Percentiles rank a stretch among this genome's conserved stretches.
Evolutionary conservation across 2,888 invertebrate genomes (phyloP).

Genomic region (Chrysolina haemoptera): DNA sequence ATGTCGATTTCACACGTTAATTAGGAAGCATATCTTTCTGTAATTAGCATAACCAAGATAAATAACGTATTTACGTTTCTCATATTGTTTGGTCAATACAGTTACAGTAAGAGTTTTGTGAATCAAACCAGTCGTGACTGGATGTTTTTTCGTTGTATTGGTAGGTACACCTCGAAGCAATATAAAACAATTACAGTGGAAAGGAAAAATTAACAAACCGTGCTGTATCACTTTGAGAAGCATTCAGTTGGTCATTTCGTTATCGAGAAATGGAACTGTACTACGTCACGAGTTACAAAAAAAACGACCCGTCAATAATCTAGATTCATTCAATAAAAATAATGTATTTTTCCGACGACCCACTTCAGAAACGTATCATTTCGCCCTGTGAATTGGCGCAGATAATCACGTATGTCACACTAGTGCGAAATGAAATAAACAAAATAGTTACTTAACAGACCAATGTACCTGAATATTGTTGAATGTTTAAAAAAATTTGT

Average conservation of each 20-base stretch:
- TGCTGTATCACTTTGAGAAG: background rate
- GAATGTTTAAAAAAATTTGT: too few species aligned
- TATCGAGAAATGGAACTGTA: background rate
- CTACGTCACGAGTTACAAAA: background rate
- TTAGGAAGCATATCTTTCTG: slow-evolving; percentile 30
- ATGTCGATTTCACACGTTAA: slow-evolving; percentile 39
- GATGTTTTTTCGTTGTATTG: slow-evolving; percentile 8
- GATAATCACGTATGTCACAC: too few species aligned
- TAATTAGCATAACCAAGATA: slow-evolving; percentile 40
- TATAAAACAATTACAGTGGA: background rate
- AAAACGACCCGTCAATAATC: background rate
- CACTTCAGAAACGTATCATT: too few species aligned
- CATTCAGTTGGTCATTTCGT: slow-evolving; percentile 15
- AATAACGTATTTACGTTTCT: slow-evolving; percentile 25
- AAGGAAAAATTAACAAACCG: slow-evolving; percentile 24
- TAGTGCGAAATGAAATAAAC: too few species aligned
- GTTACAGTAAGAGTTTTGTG: slow-evolving; percentile 30
- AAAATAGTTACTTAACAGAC: too few species aligned
- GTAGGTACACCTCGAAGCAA: background rate
- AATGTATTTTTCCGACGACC: too few species aligned
- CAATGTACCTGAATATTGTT: too few species aligned
- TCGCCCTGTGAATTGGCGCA: too few species aligned
- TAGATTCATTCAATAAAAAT: too few species aligned
- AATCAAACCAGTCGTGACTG: slow-evolving; percentile 32
- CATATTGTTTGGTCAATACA: slow-evolving; percentile 21